Evolutionary conservation across 1,140 invertebrate genomes (phyloP).

Genomic region (Caerostris extrusa): DNA sequence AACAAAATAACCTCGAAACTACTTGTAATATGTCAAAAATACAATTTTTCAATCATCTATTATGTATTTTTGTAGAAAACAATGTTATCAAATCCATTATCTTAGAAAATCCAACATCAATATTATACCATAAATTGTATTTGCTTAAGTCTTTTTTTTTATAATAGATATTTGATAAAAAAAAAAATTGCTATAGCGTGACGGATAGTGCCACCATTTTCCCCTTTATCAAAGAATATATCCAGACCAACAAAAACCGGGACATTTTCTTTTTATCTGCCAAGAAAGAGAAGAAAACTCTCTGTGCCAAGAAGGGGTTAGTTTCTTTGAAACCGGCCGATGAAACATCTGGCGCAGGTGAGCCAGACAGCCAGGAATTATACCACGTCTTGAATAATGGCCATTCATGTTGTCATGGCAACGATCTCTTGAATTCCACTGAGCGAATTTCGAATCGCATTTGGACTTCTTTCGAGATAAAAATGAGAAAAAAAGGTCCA

Average conservation of each 20-base stretch:
- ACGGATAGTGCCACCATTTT: too few relatives aligned
- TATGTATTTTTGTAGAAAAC: too few relatives aligned
- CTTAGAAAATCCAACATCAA: too few relatives aligned
- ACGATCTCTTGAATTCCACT: neutral
- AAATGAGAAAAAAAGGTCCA: neutral
- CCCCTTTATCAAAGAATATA: neutral
- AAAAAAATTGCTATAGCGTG: too few relatives aligned
- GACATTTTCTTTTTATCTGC: neutral
- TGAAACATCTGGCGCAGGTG: neutral
- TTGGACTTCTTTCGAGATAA: conserved; percentile 15
- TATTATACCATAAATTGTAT: too few relatives aligned
- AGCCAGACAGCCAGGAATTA: neutral
- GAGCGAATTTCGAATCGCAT: neutral
- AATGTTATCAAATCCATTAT: too few relatives aligned
- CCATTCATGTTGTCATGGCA: neutral
- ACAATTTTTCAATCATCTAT: too few relatives aligned
- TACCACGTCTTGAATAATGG: neutral
- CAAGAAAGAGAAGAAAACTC: neutral
- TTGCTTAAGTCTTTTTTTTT: too few relatives aligned
- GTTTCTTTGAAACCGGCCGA: neutral
- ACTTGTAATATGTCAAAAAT: too few relatives aligned
- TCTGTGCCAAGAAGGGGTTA: neutral
- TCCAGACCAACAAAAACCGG: neutral
- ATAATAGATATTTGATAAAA: too few relatives aligned
- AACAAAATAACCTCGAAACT: too few relatives aligned